Percentiles rank a stretch among this genome's conserved stretches.
Conservation (phyloP, 2,113 vertebrate genomes). For the Chionomys nivalis region DNA sequence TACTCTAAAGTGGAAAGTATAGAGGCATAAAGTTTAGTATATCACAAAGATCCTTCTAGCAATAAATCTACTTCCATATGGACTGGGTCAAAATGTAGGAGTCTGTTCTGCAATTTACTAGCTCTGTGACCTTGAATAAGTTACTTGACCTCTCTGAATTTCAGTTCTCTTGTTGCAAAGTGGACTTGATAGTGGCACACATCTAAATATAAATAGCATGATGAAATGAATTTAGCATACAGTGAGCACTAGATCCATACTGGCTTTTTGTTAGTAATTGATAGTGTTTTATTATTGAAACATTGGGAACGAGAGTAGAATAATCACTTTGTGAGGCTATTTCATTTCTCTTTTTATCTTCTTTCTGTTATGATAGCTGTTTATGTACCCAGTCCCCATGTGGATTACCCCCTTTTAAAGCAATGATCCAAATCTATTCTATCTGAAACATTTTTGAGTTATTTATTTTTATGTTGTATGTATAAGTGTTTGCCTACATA, state of each 20-base stretch:
- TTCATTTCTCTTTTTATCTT: not conserved
- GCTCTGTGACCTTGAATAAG: not conserved
- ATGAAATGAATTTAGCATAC: not conserved
- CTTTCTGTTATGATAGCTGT: not conserved
- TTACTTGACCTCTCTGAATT: not conserved
- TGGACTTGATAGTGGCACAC: not conserved
- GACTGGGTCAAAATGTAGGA: not conserved
- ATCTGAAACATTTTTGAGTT: not conserved
- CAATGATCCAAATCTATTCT: not conserved
- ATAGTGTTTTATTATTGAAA: not conserved
- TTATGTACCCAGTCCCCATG: not conserved
- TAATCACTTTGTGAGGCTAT: not conserved
- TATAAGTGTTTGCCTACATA: not conserved
- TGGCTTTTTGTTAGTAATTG: not conserved
- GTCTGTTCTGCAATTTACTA: not conserved
- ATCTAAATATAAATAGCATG: too few relatives aligned
- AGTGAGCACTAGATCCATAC: not conserved
- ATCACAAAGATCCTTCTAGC: not conserved
- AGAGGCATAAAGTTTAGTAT: not conserved
- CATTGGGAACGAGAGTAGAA: not conserved
- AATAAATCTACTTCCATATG: not conserved
- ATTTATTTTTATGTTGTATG: not conserved
- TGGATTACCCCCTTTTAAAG: not conserved
- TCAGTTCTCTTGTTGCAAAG: constrained; percentile 15
- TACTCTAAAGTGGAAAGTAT: not conserved